Evolutionary conservation across 2,888 invertebrate species (phyloP), one percentile per base, ranked within the genome.

Genomic region (Ennomos quercinarius): DNA sequence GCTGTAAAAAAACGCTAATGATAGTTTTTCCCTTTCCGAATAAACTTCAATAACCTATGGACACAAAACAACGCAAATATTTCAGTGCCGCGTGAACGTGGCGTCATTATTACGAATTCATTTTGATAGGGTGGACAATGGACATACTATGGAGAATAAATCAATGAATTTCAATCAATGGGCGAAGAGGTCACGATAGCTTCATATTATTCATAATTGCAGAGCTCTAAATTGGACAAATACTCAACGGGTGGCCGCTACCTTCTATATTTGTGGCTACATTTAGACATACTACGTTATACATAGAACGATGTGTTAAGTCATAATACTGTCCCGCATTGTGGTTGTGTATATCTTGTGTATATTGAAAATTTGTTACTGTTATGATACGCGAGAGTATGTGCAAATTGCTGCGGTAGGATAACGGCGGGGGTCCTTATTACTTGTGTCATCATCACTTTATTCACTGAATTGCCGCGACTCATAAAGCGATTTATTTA

Each of bases 111-210:
- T 42, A 54, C 49, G 39, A 63, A 61, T 63, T 64, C 41, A 60
- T 50, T 46, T 66, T 41, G 27, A 63, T 58, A 40, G 47, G 11
- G 34, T 48, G 56, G 11, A 9, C 8, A 11, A 17, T 48, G 56
- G 11, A 9, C 8, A 11, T 11, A 38, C 42, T 12, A 27, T 37
- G 38, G 44, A n/a, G n/a, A 52, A 63, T 71, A 72, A 77, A 80
- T 77, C 76, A 77, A 79, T 81, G 34, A 43, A 52, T 52, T 39
- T 45, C 52, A 52, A 59, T 54, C 11, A 46, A 41, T 38, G 9
- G 49, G 49, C 39, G 46, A 27, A 37, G 27, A 46, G 37, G 41
- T 52, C 37, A 41, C 44, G 9, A 47, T 27, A 10, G 13, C 27
- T 9, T 17, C 40, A 48, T 45, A n/a, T 43, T 44, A 10, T 10